A percentile compares a stretch with the other conserved stretches of the same genome.
These are phyloP conservation scores for Clunio marinus DNA, from an alignment of 2,888 invertebrate genomes.

Conservation along the genomic window DNA sequence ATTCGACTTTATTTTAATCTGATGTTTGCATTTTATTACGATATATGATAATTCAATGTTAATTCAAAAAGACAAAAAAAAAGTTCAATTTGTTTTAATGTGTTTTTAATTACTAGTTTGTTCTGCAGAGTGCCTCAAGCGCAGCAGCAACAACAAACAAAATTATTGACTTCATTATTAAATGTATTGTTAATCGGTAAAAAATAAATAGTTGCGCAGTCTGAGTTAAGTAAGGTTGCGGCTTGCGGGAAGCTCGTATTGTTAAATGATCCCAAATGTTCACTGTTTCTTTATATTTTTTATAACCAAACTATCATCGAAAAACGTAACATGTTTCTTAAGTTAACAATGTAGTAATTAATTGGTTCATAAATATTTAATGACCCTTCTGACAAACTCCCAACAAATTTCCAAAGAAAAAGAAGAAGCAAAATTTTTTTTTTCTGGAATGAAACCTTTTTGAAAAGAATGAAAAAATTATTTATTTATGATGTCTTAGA, in stretches of 20 bases:
- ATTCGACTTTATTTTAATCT: conserved; percentile 35
- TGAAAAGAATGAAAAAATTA: too few species aligned
- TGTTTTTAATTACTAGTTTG: conserved; percentile 35
- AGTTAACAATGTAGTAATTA: conserved; percentile 21
- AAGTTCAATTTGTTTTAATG: conserved; percentile 38
- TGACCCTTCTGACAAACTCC: conserved; percentile 8
- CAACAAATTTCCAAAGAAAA: neutral
- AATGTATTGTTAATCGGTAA: conserved; percentile 20
- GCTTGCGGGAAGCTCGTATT: neutral
- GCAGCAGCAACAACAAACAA: neutral
- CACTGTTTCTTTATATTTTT: conserved; percentile 7
- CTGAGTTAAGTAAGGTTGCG: conserved; percentile 8
- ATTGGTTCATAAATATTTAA: conserved; percentile 24
- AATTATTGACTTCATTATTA: conserved; percentile 38
- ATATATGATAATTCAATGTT: conserved; percentile 26
- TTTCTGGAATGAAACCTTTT: too few species aligned
- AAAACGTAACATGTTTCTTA: conserved; percentile 1
- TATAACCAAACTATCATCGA: too few species aligned
- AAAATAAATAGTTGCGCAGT: conserved; percentile 27
- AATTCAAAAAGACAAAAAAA: too few species aligned
- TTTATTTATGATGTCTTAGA: too few species aligned
- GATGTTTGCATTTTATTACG: conserved; percentile 36
- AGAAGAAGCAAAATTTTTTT: neutral
- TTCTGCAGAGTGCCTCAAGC: neutral
- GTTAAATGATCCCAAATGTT: conserved; percentile 7